Conservation (phyloP, 2,888 invertebrate species). For the Onchidella celtica region DNA sequence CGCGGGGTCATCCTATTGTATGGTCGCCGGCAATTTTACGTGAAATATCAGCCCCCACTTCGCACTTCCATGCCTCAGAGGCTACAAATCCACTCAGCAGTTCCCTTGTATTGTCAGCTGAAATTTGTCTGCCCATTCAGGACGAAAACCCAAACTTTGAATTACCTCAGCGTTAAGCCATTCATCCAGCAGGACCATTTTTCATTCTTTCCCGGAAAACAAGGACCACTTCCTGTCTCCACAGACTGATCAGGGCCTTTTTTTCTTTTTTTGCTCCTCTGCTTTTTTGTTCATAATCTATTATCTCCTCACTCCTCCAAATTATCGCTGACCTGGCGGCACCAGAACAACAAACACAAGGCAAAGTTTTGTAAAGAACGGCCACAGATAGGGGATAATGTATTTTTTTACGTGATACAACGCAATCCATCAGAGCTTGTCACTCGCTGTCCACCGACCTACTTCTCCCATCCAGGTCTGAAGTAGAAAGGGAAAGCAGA, state of each 20-base stretch:
- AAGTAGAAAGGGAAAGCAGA: slow-evolving; percentile 2
- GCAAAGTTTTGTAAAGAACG: not conserved
- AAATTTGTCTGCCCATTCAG: not conserved
- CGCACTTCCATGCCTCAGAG: not conserved
- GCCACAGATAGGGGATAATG: not conserved
- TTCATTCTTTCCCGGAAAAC: not conserved
- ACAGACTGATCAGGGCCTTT: too few species aligned
- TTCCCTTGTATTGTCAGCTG: not conserved
- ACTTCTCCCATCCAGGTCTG: not conserved
- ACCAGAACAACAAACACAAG: not conserved
- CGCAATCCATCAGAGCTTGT: slow-evolving; percentile 34
- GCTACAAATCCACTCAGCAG: not conserved
- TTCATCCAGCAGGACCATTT: not conserved
- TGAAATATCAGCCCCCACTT: not conserved
- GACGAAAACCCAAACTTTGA: not conserved
- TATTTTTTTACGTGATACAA: not conserved
- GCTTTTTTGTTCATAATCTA: not conserved
- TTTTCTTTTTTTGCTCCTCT: not conserved
- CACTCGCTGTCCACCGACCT: slow-evolving; percentile 11
- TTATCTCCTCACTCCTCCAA: not conserved
- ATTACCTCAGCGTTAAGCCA: not conserved
- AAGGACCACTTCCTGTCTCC: not conserved
- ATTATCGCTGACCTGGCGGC: not conserved
- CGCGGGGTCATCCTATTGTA: slow-evolving; percentile 18
- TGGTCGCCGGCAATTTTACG: not conserved